Percentiles rank a stretch among this genome's conserved stretches.
Evolutionary conservation across 2,797 vertebrate genomes (phyloP).

Genomic region (Cygnus olor): DNA sequence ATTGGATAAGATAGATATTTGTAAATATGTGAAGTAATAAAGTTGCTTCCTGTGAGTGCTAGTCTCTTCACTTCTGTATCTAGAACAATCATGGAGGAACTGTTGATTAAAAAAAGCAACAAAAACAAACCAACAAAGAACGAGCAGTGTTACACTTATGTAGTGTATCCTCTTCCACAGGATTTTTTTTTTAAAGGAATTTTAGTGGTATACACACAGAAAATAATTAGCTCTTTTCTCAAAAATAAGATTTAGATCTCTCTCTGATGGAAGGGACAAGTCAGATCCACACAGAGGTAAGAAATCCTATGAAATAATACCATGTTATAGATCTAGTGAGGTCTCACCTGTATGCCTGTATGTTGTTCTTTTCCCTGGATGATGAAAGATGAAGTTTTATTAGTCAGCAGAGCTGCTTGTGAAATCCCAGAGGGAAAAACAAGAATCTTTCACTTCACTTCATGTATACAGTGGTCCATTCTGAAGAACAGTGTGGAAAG

Average conservation of each 20-base stretch:
- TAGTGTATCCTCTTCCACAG: neutral
- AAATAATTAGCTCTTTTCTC: neutral
- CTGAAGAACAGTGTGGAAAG: neutral
- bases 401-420: neutral
- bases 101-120: neutral
- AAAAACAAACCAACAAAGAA: neutral
- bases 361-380: neutral
- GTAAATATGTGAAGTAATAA: neutral
- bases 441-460: neutral
- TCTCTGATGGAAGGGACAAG: neutral
- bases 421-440: neutral
- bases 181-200: neutral
- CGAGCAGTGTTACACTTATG: neutral
- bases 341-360: neutral
- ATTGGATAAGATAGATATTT: conserved; percentile 21
- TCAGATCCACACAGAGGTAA: neutral
- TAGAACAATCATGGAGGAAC: conserved; percentile 18
- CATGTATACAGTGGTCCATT: neutral
- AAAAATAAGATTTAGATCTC: neutral
- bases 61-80: neutral
- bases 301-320: neutral
- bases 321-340: neutral
- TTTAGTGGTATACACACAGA: neutral
- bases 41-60: conserved; percentile 20
- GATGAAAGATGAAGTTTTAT: neutral